Conservation (phyloP, 2,888 invertebrate genomes). For the Cynaeus angustus region DNA sequence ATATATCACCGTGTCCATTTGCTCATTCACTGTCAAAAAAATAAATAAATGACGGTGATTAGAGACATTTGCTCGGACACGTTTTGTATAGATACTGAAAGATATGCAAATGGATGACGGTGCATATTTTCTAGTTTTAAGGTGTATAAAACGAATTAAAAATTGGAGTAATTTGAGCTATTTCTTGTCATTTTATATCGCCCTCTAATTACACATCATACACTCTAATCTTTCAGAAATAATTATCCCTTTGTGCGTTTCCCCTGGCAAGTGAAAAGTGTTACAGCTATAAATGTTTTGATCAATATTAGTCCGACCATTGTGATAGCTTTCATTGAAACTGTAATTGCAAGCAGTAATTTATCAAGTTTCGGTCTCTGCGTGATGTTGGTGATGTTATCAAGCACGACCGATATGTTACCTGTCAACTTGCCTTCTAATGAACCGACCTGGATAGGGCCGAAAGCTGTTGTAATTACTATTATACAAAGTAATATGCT, state of each 20-base stretch:
- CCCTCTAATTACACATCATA: conserved; percentile 12
- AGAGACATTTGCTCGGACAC: conserved; percentile 27
- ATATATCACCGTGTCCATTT: conserved; percentile 28
- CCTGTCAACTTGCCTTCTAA: conserved; percentile 37
- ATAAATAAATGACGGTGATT: conserved; percentile 13
- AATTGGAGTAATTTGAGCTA: not conserved
- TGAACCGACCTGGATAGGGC: conserved; percentile 16
- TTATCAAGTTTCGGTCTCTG: conserved; percentile 36
- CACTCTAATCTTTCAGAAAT: conserved; percentile 18
- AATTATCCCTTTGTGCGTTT: conserved; percentile 19
- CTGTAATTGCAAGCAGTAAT: conserved; percentile 42
- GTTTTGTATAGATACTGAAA: too few species aligned
- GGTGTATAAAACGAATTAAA: too few species aligned
- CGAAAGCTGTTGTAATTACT: conserved; percentile 4
- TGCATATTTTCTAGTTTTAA: too few species aligned
- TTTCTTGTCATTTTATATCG: conserved; percentile 16
- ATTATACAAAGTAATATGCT: conserved; percentile 11
- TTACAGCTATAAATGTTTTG: conserved; percentile 26
- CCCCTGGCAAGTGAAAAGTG: conserved; percentile 28
- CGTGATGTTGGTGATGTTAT: conserved; percentile 51
- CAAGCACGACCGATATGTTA: conserved; percentile 40
- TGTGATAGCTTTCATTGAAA: conserved; percentile 40
- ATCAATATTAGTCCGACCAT: conserved; percentile 30
- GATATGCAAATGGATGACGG: too few species aligned
- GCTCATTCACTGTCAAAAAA: not conserved